phyloP scores from a whole-genome alignment of 2,113 vertebrate species.

The Chaetura pelagica region DNA sequence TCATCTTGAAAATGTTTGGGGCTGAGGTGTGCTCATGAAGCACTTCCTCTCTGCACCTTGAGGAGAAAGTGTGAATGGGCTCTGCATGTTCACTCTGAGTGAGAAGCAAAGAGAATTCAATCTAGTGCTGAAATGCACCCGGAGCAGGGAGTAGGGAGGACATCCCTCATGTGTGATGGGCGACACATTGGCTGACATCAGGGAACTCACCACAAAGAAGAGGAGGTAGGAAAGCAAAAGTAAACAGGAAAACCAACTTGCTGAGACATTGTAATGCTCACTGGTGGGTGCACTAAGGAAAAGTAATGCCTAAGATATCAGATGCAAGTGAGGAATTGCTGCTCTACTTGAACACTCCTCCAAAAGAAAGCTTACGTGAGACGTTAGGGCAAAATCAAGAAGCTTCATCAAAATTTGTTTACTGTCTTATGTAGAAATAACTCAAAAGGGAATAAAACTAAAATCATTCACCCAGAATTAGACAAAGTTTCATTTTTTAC shows the following conservation, averaged over 20 bases:
- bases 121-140: background rate
- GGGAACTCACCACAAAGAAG: background rate
- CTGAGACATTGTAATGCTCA: background rate
- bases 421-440: background rate
- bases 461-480: background rate
- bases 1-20: conserved; percentile 11
- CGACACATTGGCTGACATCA: background rate
- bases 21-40: background rate
- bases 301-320: background rate
- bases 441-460: background rate
- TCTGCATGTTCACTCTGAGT: background rate
- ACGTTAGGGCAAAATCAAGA: background rate
- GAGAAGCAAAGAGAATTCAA: background rate
- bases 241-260: background rate
- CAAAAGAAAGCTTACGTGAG: background rate
- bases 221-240: background rate
- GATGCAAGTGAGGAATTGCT: background rate
- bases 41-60: background rate
- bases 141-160: background rate
- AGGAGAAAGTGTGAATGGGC: background rate
- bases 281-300: background rate
- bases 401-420: background rate
- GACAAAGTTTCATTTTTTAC: background rate
- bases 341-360: background rate
- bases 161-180: background rate